Evolutionary conservation across 2,888 invertebrate species (phyloP), one percentile per base, ranked within the genome.

Genomic region (Tenthredo scrophulariae): DNA sequence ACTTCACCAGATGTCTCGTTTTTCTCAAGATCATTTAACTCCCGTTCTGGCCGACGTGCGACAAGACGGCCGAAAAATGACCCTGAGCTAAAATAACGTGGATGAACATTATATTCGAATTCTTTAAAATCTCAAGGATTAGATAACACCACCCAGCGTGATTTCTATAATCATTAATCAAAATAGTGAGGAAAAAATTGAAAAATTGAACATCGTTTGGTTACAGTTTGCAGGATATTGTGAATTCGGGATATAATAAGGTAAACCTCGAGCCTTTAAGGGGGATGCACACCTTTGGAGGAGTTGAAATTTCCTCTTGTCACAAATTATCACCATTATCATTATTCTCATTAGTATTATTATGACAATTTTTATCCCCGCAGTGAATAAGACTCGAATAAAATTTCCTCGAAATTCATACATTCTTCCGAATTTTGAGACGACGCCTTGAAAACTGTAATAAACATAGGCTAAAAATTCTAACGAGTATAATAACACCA

Each of bases 1-100:
- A 46, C 46, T 74, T 26, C 13, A 54, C 77, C 54, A 50, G 46
- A 77, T 77, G 77, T 29, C 54, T 54, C 5, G 54, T 77, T 77
- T 50, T 77, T 54, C 7, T 54, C 7, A 13, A 29, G 50, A 77
- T 77, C 29, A 33, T 50, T 54, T n/a, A 18, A 77, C 6, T 29
- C 29, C 3, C 26, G 33, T 18, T 70, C 29, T 0, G 5, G 15
- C 67, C 26, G 6, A 4, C 58, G 9, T 58, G n/a, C 29, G 2
- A n/a, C 6, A 5, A n/a, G 22, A 22, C 58, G 7, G 0, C 58
- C 0, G 1, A 10, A 70, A 70, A 70, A 37, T 50, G 5, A 37
- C 18, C 29, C 18, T 37, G 13, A 37, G 9, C 33, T 70, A 70
- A 70, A 37, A 33, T 37, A n/a, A 70, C 70, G 18, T 72, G 5